A percentile compares a stretch with the other conserved stretches of the same genome.
These are phyloP conservation scores for Epistrophe eligans DNA, from an alignment of 2,888 invertebrate species.

Conservation along the genomic window DNA sequence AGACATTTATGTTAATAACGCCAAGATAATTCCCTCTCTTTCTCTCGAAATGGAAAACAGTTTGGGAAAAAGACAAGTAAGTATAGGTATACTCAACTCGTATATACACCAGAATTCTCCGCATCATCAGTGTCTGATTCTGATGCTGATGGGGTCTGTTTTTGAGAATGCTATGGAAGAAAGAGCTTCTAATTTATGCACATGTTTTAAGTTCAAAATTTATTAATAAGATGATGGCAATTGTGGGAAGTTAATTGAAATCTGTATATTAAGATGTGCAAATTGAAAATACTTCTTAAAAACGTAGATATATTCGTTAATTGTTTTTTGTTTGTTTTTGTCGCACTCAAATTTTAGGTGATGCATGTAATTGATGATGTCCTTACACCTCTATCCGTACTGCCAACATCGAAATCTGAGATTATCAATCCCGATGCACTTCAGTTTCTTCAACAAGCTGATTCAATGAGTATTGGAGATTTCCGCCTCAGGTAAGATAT, in stretches of 20 bases:
- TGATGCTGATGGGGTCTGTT: neutral
- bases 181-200: neutral
- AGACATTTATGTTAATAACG: conserved; percentile 94
- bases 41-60: conserved; percentile 88
- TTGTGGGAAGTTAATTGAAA: conserved; percentile 24
- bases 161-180: neutral
- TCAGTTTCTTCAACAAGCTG: conserved; percentile 91
- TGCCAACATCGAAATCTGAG: conserved; percentile 86
- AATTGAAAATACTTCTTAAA: neutral
- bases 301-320: neutral
- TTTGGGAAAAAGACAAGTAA: conserved; percentile 87
- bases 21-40: conserved; percentile 89
- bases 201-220: conserved; percentile 11
- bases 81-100: conserved; percentile 78
- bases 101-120: neutral
- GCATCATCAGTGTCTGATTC: neutral
- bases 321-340: conserved; percentile 9
- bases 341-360: conserved; percentile 85
- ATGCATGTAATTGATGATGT: conserved; percentile 95
- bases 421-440: conserved; percentile 93
- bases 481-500: conserved; percentile 90
- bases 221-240: conserved; percentile 9
- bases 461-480: conserved; percentile 89
- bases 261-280: neutral
- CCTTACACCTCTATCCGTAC: conserved; percentile 90